These are phyloP conservation scores for Rhagoletis pomonella DNA, from an alignment of 1,140 invertebrate species.

Conservation along the genomic window DNA sequence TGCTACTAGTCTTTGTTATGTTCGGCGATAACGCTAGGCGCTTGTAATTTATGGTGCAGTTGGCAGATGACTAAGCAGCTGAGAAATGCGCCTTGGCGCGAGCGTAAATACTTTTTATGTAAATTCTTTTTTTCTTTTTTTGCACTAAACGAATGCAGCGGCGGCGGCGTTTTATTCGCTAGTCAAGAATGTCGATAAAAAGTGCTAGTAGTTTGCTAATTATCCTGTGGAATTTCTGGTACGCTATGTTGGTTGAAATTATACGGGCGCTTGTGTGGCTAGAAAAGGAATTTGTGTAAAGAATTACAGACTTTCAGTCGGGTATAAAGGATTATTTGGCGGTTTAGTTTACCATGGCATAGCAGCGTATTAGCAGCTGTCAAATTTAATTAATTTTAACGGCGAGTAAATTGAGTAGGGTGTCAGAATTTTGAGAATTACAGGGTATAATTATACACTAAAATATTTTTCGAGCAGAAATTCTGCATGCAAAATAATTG, in stretches of 20 bases:
- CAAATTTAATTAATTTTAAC: slow-evolving; percentile 37
- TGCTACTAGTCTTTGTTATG: background rate
- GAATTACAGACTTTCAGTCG: no score
- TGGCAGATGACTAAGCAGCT: slow-evolving; percentile 42
- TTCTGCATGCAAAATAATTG: no score
- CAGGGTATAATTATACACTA: no score
- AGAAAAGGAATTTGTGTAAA: no score
- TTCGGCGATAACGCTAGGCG: background rate
- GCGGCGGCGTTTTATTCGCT: slow-evolving; percentile 14
- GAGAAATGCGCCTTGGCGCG: slow-evolving; percentile 10
- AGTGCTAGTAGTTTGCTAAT: slow-evolving; percentile 26
- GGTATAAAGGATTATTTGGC: slow-evolving; percentile 29
- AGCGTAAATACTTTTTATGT: slow-evolving; percentile 19
- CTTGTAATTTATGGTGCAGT: background rate
- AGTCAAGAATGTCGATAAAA: background rate
- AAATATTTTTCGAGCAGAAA: no score
- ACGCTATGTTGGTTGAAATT: slow-evolving; percentile 21
- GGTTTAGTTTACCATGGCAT: slow-evolving; percentile 33
- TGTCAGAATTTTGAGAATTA: background rate
- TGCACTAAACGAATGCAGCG: background rate
- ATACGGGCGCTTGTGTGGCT: background rate
- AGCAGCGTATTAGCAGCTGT: slow-evolving; percentile 29
- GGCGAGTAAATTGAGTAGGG: background rate
- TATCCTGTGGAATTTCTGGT: slow-evolving; percentile 49
- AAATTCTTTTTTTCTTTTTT: background rate